Conservation (phyloP, 2,888 invertebrate genomes). For the Cyrtodaria siliqua region DNA sequence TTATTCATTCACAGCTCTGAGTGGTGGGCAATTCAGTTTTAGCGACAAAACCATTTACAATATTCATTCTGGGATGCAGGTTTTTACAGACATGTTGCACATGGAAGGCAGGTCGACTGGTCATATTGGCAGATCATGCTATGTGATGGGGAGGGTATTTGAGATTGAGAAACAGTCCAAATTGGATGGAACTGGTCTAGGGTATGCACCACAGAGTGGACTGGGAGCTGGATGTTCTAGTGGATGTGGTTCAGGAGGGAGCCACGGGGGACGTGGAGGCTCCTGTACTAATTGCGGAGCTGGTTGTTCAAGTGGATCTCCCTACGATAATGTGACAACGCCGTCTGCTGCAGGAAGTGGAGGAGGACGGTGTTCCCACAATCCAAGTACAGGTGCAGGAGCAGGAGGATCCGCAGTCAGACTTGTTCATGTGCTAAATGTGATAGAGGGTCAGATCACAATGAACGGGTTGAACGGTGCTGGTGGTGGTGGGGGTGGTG, state of each 20-base stretch:
- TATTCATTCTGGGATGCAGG: conserved; percentile 31
- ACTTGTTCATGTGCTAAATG: conserved; percentile 48
- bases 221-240: conserved; percentile 61
- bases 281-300: conserved; percentile 39
- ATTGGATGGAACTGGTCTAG: conserved; percentile 59
- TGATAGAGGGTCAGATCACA: conserved; percentile 68
- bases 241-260: conserved; percentile 67
- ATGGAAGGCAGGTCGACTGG: conserved; percentile 58
- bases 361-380: conserved; percentile 65
- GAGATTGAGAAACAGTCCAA: conserved; percentile 66
- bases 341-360: conserved; percentile 73
- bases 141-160: conserved; percentile 52
- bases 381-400: conserved; percentile 59
- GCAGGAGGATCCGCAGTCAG: conserved; percentile 67
- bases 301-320: neutral
- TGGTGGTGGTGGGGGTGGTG: conserved; percentile 73
- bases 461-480: conserved; percentile 50
- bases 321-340: conserved; percentile 22
- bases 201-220: conserved; percentile 57
- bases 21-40: conserved; percentile 57
- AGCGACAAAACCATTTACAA: conserved; percentile 40
- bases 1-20: conserved; percentile 61
- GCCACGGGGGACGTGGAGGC: conserved; percentile 72
- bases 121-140: conserved; percentile 40
- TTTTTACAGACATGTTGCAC: conserved; percentile 55